Conservation (phyloP, 2,797 vertebrate genomes). For the Gastrophryne carolinensis region DNA sequence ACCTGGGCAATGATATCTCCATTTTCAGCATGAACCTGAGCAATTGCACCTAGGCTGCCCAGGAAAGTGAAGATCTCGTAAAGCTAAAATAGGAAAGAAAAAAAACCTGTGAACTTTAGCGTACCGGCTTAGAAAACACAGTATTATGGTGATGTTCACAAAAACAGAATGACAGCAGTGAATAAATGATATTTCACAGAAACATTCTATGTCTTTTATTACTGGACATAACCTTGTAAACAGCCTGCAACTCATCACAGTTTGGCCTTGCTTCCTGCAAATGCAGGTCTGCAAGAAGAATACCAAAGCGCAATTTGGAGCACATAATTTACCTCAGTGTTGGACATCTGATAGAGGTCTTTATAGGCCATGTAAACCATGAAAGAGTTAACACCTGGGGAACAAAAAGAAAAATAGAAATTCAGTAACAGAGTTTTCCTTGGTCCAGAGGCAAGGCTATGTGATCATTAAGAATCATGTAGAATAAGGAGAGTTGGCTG, state of each 20-base stretch:
- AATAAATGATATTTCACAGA: slow-evolving; percentile 20
- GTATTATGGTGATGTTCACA: not conserved
- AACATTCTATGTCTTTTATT: slow-evolving; percentile 11
- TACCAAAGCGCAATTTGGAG: slow-evolving; percentile 5
- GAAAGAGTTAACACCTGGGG: slow-evolving; percentile 91
- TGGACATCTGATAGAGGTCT: slow-evolving; percentile 95
- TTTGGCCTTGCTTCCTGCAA: not conserved
- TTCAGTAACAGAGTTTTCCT: slow-evolving; percentile 24
- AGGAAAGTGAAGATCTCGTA: slow-evolving; percentile 94
- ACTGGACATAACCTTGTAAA: slow-evolving; percentile 30
- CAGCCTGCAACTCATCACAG: slow-evolving; percentile 4
- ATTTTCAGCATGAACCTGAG: slow-evolving; percentile 97
- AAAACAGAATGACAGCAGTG: not conserved
- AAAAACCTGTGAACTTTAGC: slow-evolving; percentile 36
- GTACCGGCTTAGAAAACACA: not conserved
- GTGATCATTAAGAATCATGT: slow-evolving; percentile 39
- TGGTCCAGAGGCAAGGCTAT: not conserved
- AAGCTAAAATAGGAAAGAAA: slow-evolving; percentile 74
- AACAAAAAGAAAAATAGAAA: slow-evolving; percentile 46
- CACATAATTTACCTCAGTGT: slow-evolving; percentile 84
- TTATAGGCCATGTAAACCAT: slow-evolving; percentile 99
- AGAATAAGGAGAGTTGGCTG: slow-evolving; percentile 42
- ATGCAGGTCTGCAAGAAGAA: not conserved
- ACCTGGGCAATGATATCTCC: slow-evolving; percentile 98
- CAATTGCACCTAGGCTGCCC: slow-evolving; percentile 87